Conservation (phyloP, 2,888 invertebrate genomes). For the Ceramica pisi region DNA sequence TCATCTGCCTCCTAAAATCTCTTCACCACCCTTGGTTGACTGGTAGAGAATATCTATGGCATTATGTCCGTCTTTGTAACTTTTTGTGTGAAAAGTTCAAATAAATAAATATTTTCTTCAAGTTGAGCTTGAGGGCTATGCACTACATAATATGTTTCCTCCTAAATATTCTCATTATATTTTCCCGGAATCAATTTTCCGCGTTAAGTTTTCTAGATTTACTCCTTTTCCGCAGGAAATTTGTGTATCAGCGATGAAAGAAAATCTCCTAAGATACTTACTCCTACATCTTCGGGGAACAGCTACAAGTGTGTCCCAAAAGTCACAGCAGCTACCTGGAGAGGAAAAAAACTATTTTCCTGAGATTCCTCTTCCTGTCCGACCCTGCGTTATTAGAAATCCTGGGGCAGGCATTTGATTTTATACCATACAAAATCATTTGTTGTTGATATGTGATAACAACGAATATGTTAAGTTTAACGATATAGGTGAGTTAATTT, state of each 20-base stretch:
- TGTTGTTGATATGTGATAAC: conserved; percentile 98
- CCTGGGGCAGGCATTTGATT: conserved; percentile 97
- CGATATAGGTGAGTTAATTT: conserved; percentile 92
- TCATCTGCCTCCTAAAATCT: no score
- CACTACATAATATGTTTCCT: no score
- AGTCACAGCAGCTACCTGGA: conserved; percentile 98
- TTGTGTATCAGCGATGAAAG: conserved; percentile 99
- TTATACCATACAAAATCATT: conserved; percentile 98
- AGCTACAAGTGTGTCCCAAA: conserved; percentile 98
- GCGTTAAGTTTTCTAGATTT: no score
- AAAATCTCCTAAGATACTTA: conserved; percentile 97
- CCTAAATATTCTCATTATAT: no score
- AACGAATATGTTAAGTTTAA: conserved; percentile 98
- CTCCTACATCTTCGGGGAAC: conserved; percentile 98
- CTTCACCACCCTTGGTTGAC: no score
- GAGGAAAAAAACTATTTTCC: conserved; percentile 97
- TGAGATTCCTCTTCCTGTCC: conserved; percentile 98
- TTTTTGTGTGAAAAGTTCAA: no score
- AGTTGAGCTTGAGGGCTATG: no score
- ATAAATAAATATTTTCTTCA: no score
- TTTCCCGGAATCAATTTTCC: no score
- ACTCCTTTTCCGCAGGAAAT: conserved; percentile 92
- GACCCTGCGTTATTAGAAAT: conserved; percentile 98
- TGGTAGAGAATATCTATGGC: no score
- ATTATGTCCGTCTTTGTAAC: no score